A percentile compares a stretch with the other conserved stretches of the same genome.
Evolutionary conservation across 2,888 invertebrate species (phyloP).

Genomic region (Lysandra bellargus): DNA sequence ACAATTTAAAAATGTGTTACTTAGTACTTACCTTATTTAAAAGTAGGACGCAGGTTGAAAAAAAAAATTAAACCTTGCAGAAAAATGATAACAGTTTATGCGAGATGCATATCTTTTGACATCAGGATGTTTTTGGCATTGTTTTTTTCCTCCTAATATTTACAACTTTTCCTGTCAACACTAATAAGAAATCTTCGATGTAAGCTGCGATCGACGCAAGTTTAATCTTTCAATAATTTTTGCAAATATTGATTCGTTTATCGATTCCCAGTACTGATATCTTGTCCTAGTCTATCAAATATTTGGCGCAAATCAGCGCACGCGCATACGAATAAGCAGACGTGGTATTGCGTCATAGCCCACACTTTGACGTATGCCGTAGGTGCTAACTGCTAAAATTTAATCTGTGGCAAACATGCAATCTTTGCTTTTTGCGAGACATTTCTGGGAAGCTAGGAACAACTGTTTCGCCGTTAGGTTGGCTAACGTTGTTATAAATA

Average conservation of each 20-base stretch:
- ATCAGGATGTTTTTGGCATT: background rate
- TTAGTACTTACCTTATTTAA: too few relatives aligned
- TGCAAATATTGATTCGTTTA: constrained; percentile 20
- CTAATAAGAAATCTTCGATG: background rate
- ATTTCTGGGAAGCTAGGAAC: constrained; percentile 39
- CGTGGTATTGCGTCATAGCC: constrained; percentile 44
- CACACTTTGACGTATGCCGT: constrained; percentile 46
- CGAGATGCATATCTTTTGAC: background rate
- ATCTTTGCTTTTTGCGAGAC: constrained; percentile 41
- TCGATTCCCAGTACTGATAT: constrained; percentile 34
- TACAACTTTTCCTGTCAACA: background rate
- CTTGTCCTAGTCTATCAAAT: constrained; percentile 39
- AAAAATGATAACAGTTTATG: too few relatives aligned
- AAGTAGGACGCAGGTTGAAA: too few relatives aligned
- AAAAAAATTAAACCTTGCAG: too few relatives aligned
- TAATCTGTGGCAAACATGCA: constrained; percentile 45
- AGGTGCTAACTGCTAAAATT: constrained; percentile 42
- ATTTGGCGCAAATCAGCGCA: constrained; percentile 37
- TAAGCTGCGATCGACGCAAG: background rate
- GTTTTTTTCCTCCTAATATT: background rate
- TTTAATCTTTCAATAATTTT: constrained; percentile 22
- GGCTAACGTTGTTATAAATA: background rate
- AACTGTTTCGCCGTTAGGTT: constrained; percentile 29
- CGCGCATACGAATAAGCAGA: constrained; percentile 36
- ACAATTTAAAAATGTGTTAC: too few relatives aligned